Percentiles rank a stretch among this genome's conserved stretches.
Evolutionary conservation across 2,797 vertebrate genomes (phyloP).

Genomic region (Lepilemur ruficaudatus): DNA sequence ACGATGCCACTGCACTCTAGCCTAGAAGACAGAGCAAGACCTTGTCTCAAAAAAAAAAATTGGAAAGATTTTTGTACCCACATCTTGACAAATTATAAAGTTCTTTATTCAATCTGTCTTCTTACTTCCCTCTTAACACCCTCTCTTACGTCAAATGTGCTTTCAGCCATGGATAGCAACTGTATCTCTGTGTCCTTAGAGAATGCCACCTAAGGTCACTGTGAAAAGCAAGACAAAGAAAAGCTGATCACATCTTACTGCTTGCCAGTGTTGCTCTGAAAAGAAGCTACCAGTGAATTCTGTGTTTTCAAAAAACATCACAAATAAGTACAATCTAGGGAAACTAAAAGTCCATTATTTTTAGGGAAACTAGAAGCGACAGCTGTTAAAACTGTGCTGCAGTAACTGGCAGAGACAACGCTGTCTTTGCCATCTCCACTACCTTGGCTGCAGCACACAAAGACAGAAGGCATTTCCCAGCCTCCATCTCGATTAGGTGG

Average conservation of each 20-base stretch:
- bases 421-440: background rate
- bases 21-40: background rate
- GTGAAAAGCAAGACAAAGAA: background rate
- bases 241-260: background rate
- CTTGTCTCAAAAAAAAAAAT: background rate
- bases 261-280: background rate
- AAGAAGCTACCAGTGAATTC: background rate
- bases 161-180: background rate
- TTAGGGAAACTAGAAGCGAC: background rate
- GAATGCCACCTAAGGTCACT: background rate
- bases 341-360: background rate
- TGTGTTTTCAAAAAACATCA: background rate
- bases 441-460: background rate
- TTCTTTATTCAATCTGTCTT: background rate
- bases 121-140: background rate
- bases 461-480: background rate
- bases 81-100: background rate
- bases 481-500: background rate
- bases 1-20: background rate
- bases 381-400: background rate
- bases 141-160: background rate
- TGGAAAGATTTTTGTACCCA: background rate
- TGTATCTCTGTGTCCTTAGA: background rate
- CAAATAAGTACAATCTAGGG: background rate
- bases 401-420: rapidly evolving